Conservation (phyloP, 2,797 vertebrate genomes). For the Agapornis canus region DNA sequence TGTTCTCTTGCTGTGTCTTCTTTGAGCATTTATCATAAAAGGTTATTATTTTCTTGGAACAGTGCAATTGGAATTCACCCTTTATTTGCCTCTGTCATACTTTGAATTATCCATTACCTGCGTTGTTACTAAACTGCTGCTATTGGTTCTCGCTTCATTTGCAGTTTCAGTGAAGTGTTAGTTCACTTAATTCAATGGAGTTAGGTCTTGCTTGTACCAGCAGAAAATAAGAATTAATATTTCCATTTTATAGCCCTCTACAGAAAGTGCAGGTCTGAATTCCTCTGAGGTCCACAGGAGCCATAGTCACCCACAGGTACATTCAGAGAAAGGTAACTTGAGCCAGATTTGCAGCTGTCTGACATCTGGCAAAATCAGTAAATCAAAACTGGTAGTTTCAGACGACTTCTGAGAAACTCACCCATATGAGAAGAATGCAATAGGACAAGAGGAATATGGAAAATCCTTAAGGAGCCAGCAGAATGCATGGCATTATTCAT, state of each 20-base stretch:
- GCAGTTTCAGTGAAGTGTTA: not conserved
- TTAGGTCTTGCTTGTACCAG: not conserved
- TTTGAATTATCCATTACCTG: not conserved
- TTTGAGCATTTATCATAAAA: not conserved
- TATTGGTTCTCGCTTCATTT: not conserved
- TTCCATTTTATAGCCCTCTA: not conserved
- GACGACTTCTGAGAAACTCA: not conserved
- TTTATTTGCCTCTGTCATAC: not conserved
- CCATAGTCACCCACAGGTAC: not conserved
- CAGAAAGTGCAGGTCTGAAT: not conserved
- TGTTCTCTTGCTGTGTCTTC: not conserved
- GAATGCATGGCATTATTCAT: not conserved
- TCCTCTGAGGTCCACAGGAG: not conserved
- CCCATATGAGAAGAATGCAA: not conserved
- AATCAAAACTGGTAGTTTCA: not conserved
- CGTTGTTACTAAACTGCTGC: not conserved
- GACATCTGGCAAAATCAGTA: not conserved
- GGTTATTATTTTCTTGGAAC: not conserved
- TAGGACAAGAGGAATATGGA: not conserved
- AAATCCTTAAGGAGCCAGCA: not conserved
- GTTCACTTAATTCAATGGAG: not conserved
- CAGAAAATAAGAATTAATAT: not conserved
- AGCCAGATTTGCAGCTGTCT: not conserved
- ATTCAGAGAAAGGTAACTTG: not conserved
- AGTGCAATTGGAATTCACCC: not conserved